Conservation (phyloP, 2,888 invertebrate species). For the Rhagophthalmus giganteus region DNA sequence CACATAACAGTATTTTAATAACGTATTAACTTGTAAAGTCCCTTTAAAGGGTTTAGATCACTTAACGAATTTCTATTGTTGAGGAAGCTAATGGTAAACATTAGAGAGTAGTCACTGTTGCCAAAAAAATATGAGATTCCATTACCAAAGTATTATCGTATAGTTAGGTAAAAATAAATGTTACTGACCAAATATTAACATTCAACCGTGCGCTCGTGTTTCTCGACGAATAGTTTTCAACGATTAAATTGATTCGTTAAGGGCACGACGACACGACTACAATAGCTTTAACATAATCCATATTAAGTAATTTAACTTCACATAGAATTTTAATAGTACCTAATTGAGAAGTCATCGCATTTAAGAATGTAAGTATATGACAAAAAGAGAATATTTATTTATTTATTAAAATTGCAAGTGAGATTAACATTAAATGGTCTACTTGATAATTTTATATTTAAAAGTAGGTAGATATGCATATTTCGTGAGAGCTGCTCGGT, state of each 20-base stretch:
- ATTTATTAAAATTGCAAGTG: constrained; percentile 37
- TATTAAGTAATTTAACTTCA: constrained; percentile 21
- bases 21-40: constrained; percentile 15
- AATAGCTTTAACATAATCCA: constrained; percentile 31
- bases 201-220: no score
- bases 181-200: constrained; percentile 40
- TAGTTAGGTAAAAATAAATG: constrained; percentile 36
- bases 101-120: constrained; percentile 44
- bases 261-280: constrained; percentile 20
- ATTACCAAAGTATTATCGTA: constrained; percentile 48
- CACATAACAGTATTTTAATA: constrained; percentile 25
- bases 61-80: constrained; percentile 35
- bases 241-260: constrained; percentile 16
- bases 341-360: background rate
- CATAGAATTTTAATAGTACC: constrained; percentile 19
- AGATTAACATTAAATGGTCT: constrained; percentile 37
- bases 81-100: constrained; percentile 25
- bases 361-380: constrained; percentile 12
- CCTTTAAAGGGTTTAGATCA: constrained; percentile 12
- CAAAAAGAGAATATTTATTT: constrained; percentile 36
- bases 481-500: constrained; percentile 26
- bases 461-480: constrained; percentile 28
- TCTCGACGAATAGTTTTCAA: no score
- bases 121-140: constrained; percentile 47
- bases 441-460: constrained; percentile 36